Evolutionary conservation across 1,140 invertebrate species (phyloP).

Genomic region (Phenacoccus solenopsis): DNA sequence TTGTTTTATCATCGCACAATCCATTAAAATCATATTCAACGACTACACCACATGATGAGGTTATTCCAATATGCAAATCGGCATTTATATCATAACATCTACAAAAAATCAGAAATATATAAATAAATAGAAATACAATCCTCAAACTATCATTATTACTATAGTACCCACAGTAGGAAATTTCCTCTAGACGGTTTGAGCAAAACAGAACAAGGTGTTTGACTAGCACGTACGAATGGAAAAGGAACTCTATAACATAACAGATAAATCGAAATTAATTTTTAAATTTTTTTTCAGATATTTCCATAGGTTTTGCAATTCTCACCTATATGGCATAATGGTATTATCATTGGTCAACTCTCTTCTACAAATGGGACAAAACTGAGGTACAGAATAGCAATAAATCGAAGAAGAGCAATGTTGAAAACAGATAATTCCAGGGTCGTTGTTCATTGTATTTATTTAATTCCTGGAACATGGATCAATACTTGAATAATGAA

Average conservation of each 20-base stretch:
- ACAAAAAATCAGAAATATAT: no score
- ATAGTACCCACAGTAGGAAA: slow-evolving; percentile 57
- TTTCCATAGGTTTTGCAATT: not conserved
- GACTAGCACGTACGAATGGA: slow-evolving; percentile 58
- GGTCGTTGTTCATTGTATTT: slow-evolving; percentile 38
- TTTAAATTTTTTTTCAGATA: not conserved
- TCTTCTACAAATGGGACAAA: slow-evolving; percentile 53
- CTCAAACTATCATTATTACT: slow-evolving; percentile 9
- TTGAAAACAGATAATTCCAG: slow-evolving; percentile 67
- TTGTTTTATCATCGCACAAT: slow-evolving; percentile 37
- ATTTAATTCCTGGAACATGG: not conserved
- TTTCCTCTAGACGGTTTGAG: slow-evolving; percentile 66
- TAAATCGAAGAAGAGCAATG: slow-evolving; percentile 60
- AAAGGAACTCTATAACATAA: slow-evolving; percentile 51
- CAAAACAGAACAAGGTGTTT: slow-evolving; percentile 56
- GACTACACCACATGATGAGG: slow-evolving; percentile 55
- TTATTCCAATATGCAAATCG: slow-evolving; percentile 70
- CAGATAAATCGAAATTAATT: slow-evolving; percentile 19
- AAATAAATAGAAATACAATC: no score
- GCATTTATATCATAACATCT: slow-evolving; percentile 60
- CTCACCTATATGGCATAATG: slow-evolving; percentile 56
- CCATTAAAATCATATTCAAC: slow-evolving; percentile 65
- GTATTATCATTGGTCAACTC: slow-evolving; percentile 43
- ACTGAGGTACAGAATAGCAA: slow-evolving; percentile 54
- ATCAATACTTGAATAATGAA: no score